phyloP scores from a whole-genome alignment of 2,113 vertebrate species.

The Tauraco erythrolophus region DNA sequence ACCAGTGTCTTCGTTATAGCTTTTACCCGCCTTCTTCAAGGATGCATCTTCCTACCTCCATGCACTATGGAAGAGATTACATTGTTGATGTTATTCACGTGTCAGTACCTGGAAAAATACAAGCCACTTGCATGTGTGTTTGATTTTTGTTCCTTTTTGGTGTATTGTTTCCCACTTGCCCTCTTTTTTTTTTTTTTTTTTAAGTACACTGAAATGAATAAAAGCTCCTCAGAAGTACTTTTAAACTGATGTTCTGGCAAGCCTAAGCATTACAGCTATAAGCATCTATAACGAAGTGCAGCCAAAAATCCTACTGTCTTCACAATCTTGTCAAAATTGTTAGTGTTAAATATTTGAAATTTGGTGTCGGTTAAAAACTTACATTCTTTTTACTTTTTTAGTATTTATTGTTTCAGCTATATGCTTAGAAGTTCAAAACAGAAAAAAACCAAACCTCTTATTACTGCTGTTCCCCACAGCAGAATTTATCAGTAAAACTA shows the following conservation, averaged over 20 bases:
- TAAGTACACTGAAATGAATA: not conserved
- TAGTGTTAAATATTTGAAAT: not conserved
- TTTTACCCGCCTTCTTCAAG: not conserved
- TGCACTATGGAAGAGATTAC: not conserved
- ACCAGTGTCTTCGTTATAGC: not conserved
- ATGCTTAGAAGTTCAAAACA: not conserved
- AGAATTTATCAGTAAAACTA: not conserved
- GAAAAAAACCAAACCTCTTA: not conserved
- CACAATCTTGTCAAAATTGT: not conserved
- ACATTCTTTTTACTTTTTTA: not conserved
- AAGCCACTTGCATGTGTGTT: not conserved
- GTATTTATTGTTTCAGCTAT: not conserved
- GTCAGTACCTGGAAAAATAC: not conserved
- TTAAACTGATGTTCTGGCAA: not conserved
- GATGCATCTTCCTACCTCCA: not conserved
- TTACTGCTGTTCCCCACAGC: not conserved
- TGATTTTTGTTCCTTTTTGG: not conserved
- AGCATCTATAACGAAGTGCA: not conserved
- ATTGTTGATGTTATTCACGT: not conserved
- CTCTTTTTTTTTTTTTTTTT: not conserved
- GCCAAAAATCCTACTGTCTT: not conserved
- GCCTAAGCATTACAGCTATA: not conserved
- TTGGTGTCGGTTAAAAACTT: not conserved
- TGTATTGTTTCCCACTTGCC: accelerated
- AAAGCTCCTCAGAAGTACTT: not conserved